Evolutionary conservation across 2,113 vertebrate species (phyloP).

Genomic region (Prolemur simus): DNA sequence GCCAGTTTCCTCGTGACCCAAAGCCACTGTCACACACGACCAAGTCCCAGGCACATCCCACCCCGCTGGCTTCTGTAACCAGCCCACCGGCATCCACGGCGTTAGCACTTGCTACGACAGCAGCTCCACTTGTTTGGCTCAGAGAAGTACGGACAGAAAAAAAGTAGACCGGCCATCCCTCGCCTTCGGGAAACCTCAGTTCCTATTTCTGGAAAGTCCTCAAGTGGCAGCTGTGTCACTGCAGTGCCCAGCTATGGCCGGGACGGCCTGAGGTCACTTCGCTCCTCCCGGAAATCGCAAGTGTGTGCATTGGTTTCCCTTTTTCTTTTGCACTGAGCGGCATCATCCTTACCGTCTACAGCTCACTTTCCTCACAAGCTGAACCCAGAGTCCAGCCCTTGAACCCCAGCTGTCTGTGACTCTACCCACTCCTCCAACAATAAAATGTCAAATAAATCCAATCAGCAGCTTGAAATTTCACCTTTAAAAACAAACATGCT

Average conservation of each 20-base stretch:
- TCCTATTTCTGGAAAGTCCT: background rate
- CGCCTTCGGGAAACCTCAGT: background rate
- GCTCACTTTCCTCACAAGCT: accelerated
- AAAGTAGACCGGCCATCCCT: background rate
- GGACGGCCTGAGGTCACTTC: too few relatives aligned
- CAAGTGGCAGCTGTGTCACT: too few relatives aligned
- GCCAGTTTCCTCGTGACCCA: background rate
- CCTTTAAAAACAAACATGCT: background rate
- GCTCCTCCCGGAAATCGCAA: background rate
- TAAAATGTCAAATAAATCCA: background rate
- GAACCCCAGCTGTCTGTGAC: background rate
- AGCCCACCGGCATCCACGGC: accelerated
- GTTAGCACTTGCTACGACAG: too few relatives aligned
- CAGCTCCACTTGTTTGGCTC: background rate
- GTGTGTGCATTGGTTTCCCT: background rate
- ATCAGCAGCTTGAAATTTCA: background rate
- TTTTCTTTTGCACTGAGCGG: background rate
- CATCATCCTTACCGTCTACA: accelerated
- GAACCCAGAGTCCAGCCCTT: background rate
- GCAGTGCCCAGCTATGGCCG: too few relatives aligned
- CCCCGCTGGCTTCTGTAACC: accelerated
- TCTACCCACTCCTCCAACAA: too few relatives aligned
- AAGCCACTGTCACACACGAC: too few relatives aligned
- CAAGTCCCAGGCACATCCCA: background rate
- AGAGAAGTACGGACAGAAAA: background rate